A percentile compares a stretch with the other conserved stretches of the same genome.
Conservation (phyloP, 2,797 vertebrate species). For the Megalops cyprinoides region DNA sequence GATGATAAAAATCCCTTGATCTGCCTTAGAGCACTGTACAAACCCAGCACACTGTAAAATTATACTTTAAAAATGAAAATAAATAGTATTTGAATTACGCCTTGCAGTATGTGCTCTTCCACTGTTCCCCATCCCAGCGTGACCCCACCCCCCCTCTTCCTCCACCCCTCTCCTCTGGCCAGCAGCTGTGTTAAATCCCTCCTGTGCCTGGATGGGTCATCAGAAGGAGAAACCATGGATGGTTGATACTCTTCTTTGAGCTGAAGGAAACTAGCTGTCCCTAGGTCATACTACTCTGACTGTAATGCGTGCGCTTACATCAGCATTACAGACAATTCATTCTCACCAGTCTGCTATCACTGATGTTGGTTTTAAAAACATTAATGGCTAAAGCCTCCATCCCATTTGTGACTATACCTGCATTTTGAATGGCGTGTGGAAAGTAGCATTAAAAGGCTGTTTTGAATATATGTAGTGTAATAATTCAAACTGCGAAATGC, state of each 20-base stretch:
- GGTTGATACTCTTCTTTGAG: neutral
- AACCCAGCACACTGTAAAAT: conserved; percentile 59
- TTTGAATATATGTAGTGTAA: too few species aligned
- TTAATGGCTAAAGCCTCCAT: too few species aligned
- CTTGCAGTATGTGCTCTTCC: conserved; percentile 24
- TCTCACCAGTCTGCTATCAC: too few species aligned
- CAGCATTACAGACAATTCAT: too few species aligned
- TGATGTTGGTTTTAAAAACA: too few species aligned
- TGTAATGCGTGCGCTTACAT: neutral
- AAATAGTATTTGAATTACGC: conserved; percentile 52
- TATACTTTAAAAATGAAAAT: conserved; percentile 52
- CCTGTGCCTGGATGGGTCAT: neutral
- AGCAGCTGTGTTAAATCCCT: neutral
- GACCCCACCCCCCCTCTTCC: too few species aligned
- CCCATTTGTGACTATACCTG: too few species aligned
- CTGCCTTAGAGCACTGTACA: conserved; percentile 55
- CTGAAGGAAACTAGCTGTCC: neutral
- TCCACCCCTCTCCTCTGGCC: neutral
- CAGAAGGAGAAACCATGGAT: neutral
- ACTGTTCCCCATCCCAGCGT: conserved; percentile 4
- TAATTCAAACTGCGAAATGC: too few species aligned
- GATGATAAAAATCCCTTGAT: conserved; percentile 46
- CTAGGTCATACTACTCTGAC: neutral
- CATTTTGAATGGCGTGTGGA: too few species aligned
- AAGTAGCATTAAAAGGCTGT: too few species aligned